Evolutionary conservation across 2,888 invertebrate species (phyloP).

Genomic region (Coremacera marginata): DNA sequence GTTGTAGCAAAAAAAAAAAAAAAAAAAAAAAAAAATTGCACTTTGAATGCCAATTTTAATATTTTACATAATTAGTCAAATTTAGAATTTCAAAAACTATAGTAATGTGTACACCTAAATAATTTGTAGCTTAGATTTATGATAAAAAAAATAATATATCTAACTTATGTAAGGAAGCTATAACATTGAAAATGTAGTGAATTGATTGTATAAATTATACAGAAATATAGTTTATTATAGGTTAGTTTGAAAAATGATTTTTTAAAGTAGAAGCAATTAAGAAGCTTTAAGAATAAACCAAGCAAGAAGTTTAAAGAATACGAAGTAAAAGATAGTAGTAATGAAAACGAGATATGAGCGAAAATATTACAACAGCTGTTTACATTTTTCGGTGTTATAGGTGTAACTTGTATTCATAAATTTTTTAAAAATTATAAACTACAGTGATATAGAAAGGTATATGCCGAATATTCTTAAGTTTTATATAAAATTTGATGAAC

Average conservation of each 20-base stretch:
- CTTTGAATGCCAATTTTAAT: not conserved
- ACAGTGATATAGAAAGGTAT: too few species aligned
- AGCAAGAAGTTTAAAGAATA: not conserved
- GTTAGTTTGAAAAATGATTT: too few species aligned
- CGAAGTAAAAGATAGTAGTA: not conserved
- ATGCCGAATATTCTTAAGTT: too few species aligned
- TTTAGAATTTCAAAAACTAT: not conserved
- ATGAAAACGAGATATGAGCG: not conserved
- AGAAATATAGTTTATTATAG: too few species aligned
- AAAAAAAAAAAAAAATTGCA: not conserved
- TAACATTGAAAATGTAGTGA: conserved; percentile 18
- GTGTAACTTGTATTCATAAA: too few species aligned
- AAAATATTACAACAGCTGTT: too few species aligned
- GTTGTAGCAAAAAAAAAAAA: not conserved
- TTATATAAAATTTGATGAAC: too few species aligned
- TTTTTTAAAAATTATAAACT: too few species aligned
- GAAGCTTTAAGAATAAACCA: not conserved
- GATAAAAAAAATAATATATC: not conserved
- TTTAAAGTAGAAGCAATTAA: not conserved
- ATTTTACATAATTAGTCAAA: not conserved
- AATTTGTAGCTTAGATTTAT: not conserved
- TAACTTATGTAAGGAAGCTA: not conserved
- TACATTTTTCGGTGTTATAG: too few species aligned
- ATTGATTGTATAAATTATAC: not conserved
- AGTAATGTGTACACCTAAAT: not conserved